Evolutionary conservation across 2,888 invertebrate genomes (phyloP).

Genomic region (Troides oblongomaculatus): DNA sequence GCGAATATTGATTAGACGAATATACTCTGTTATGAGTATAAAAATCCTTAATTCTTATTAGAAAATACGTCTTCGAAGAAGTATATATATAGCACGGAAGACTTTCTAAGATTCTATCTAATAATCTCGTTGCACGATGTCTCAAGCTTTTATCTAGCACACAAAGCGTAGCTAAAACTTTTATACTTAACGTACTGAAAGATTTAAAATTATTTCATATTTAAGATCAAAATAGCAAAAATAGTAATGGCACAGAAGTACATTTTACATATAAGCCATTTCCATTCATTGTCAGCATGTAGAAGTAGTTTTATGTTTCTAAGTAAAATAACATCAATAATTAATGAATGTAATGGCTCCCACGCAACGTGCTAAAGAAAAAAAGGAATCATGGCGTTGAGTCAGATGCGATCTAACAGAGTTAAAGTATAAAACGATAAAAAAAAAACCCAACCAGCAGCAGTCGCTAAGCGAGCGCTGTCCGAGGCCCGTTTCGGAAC

Average conservation of each 20-base stretch:
- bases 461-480: constrained; percentile 39
- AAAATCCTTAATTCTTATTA: not conserved
- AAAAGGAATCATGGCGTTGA: not conserved
- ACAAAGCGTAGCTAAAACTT: not conserved
- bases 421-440: constrained; percentile 25
- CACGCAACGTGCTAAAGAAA: constrained; percentile 1
- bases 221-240: not conserved
- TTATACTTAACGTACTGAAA: not conserved
- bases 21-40: too few relatives aligned
- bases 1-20: too few relatives aligned
- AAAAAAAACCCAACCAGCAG: constrained; percentile 31
- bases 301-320: not conserved
- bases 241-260: not conserved
- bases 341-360: not conserved
- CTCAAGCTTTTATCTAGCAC: not conserved
- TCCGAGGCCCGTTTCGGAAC: constrained; percentile 43
- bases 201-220: not conserved
- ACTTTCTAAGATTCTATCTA: not conserved
- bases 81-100: too few relatives aligned
- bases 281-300: not conserved
- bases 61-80: not conserved
- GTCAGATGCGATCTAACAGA: constrained; percentile 28
- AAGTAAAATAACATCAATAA: not conserved
- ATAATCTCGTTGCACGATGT: not conserved
- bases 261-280: not conserved